Percentiles rank a stretch among this genome's conserved stretches.
Evolutionary conservation across 2,888 invertebrate species (phyloP).

Genomic region (Yponomeuta plumbellus): DNA sequence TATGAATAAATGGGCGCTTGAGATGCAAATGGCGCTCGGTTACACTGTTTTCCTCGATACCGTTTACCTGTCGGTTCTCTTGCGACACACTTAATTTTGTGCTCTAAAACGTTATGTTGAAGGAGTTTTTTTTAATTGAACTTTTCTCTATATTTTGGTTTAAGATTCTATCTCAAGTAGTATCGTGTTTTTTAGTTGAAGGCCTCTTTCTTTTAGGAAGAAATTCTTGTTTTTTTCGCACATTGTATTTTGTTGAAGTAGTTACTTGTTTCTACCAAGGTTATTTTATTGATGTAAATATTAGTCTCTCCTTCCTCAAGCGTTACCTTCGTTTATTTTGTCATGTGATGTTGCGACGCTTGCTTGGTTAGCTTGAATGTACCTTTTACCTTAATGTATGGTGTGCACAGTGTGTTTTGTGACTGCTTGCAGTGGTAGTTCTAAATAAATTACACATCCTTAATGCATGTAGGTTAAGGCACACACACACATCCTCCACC

Average conservation of each 20-base stretch:
- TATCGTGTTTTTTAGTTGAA: neutral
- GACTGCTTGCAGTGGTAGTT: no score
- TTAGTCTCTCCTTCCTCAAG: neutral
- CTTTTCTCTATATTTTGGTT: neutral
- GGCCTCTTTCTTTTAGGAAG: neutral
- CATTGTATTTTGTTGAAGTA: no score
- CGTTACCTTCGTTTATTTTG: neutral
- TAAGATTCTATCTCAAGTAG: neutral
- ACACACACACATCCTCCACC: no score
- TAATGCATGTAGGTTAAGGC: no score
- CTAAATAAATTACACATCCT: no score
- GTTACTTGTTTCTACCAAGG: no score
- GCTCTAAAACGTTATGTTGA: neutral
- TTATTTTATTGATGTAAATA: neutral
- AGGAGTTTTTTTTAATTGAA: neutral
- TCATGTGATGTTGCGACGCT: neutral
- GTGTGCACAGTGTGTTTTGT: no score
- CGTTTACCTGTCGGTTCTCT: neutral
- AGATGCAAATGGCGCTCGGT: conserved; percentile 12
- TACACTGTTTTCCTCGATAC: conserved; percentile 3
- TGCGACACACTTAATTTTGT: neutral
- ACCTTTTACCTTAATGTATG: no score
- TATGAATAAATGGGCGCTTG: conserved; percentile 9
- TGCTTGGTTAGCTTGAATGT: no score
- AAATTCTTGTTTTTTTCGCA: no score